Evolutionary conservation across 2,797 vertebrate genomes (phyloP).

Genomic region (Paguma larvata): DNA sequence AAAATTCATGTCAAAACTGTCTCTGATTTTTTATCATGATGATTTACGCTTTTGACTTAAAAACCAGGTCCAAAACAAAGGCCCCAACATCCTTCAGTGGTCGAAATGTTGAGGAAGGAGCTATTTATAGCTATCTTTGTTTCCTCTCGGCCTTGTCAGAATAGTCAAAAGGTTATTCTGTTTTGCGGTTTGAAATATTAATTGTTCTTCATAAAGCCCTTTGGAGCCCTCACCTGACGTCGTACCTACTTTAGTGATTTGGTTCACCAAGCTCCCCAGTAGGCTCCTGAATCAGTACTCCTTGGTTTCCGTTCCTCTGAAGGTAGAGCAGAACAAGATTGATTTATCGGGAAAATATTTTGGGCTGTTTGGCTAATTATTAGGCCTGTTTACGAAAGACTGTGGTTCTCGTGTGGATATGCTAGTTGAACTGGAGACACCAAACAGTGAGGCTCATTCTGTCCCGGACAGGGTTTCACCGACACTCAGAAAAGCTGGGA

Average conservation of each 20-base stretch:
- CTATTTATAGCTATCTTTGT: not conserved
- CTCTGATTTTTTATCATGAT: not conserved
- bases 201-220: not conserved
- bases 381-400: not conserved
- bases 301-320: not conserved
- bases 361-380: not conserved
- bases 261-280: not conserved
- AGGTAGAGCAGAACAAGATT: not conserved
- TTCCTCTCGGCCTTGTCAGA: not conserved
- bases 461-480: rapidly evolving
- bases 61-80: not conserved
- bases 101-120: not conserved
- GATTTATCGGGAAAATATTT: not conserved
- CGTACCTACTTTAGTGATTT: not conserved
- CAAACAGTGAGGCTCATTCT: not conserved
- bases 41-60: not conserved
- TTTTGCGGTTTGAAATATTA: not conserved
- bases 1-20: not conserved
- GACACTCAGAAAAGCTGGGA: rapidly evolving
- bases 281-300: not conserved
- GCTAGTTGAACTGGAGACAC: not conserved
- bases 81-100: not conserved
- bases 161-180: not conserved
- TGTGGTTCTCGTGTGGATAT: not conserved
- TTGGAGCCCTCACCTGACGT: not conserved